Base-by-base conservation (phyloP, 2,797 vertebrate genomes). In the Enteromius mattozi region DNA sequence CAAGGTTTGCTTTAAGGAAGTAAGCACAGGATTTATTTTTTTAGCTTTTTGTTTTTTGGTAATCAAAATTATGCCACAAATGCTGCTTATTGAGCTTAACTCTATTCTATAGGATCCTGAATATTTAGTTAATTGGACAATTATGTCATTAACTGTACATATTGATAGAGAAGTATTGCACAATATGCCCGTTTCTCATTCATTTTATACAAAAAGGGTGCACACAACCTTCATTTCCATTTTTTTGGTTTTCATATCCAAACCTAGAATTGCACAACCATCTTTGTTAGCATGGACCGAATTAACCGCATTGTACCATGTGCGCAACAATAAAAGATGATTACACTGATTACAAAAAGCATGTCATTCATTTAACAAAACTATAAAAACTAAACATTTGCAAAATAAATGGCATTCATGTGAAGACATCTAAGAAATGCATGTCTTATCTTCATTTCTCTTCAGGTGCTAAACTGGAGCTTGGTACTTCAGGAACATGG, bases 401-500 rank as follows among this genome's bases (percentile, higher is more conserved):
- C 92, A 91, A 92, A 33, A 83, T 16, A 65, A 83, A 83, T 82
- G 65, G 83, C 84, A 59, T 84, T 87, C 37, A 82, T 87, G 66
- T 81, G 69, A 81, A 81, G 79, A 70, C 77, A 83, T 86, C 84
- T 89, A 78, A 88, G 92, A 91, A 91, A 91, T 89, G 90, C 91
- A 91, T 92, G 91, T 93, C 13, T 66, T 86, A 68, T 88, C 91
- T 90, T 88, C 87, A 89, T 91, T 91, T 91, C 74, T 85, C 88
- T 92, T 86, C 90, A 97, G 96, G 96, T 96, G 92, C 91, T 88
- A 92, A 88, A 89, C 90, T 94, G 94, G 94, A 94, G 89, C 90
- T 93, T 90, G 90, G 90, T 91, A 91, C 91, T 89, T 92, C 91
- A 91, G 91, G 94, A 95, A 93, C 93, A 98, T 98, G 97, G 95